phyloP scores from a whole-genome alignment of 2,113 vertebrate genomes.

The Nothoprocta pentlandii region DNA sequence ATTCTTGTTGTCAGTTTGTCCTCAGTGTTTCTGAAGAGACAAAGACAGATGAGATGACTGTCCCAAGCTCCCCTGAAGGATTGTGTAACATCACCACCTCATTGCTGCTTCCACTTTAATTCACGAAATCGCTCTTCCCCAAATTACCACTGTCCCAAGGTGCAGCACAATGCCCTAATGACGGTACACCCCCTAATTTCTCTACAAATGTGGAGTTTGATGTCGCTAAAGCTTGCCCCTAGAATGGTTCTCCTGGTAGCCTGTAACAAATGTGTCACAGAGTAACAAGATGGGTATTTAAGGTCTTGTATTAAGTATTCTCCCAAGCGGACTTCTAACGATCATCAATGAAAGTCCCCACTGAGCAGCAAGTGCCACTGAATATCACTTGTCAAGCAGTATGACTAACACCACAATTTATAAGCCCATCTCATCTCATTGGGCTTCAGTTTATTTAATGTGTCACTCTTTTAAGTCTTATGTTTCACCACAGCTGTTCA shows the following conservation, averaged over 20 bases:
- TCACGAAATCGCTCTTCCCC: background rate
- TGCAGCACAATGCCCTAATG: background rate
- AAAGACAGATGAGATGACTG: background rate
- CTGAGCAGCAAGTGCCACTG: slow-evolving; percentile 6
- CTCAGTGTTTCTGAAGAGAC: background rate
- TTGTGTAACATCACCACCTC: background rate
- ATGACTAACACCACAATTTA: slow-evolving; percentile 64
- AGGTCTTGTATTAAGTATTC: background rate
- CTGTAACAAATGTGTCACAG: background rate
- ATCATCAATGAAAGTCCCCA: background rate
- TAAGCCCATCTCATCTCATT: slow-evolving; percentile 56
- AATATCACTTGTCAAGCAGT: slow-evolving; percentile 33
- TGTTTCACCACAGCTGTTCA: slow-evolving; percentile 76
- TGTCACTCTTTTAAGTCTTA: slow-evolving; percentile 71
- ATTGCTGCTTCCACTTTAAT: background rate
- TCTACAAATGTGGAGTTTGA: background rate
- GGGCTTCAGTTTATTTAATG: slow-evolving; percentile 64
- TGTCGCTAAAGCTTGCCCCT: background rate
- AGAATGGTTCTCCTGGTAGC: background rate
- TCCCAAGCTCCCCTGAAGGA: background rate
- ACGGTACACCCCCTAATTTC: accelerated
- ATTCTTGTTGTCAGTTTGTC: accelerated
- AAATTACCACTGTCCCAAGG: background rate
- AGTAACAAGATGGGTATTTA: background rate
- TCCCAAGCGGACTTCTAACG: background rate